Percentiles rank a stretch among this genome's conserved stretches.
Evolutionary conservation across 2,113 vertebrate species (phyloP).

Genomic region (Irena cyanogastra): DNA sequence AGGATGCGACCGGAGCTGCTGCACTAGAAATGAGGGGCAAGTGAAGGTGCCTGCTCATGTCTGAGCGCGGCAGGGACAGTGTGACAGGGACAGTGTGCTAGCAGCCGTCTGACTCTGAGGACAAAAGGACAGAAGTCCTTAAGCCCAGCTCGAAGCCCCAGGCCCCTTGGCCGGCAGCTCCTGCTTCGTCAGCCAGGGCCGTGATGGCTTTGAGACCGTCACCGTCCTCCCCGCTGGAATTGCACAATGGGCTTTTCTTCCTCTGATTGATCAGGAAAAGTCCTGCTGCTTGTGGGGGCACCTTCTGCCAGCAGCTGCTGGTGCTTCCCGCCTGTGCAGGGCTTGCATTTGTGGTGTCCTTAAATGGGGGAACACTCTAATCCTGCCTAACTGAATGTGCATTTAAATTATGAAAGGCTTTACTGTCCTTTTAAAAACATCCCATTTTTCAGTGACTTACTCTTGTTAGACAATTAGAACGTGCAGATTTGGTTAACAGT

Average conservation of each 20-base stretch:
- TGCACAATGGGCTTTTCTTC: neutral
- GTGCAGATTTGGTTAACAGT: neutral
- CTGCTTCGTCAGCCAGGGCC: neutral
- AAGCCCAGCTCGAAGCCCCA: neutral
- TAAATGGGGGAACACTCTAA: neutral
- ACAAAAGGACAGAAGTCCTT: neutral
- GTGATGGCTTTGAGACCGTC: neutral
- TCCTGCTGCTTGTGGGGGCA: neutral
- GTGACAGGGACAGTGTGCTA: neutral
- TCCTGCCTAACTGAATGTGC: neutral
- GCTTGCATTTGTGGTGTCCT: neutral
- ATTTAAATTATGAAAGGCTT: neutral
- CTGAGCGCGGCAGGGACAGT: neutral
- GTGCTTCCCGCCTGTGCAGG: neutral
- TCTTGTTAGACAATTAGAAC: neutral
- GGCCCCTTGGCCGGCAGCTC: rapidly evolving
- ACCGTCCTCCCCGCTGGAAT: neutral
- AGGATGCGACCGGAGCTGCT: neutral
- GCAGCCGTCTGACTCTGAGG: neutral
- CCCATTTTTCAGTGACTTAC: neutral
- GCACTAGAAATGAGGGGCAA: neutral
- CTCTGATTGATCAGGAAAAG: neutral
- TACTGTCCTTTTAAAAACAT: neutral
- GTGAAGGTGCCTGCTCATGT: neutral
- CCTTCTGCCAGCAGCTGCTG: neutral